Base-by-base conservation (phyloP, 1,140 invertebrate species). In the Microplitis demolitor region DNA sequence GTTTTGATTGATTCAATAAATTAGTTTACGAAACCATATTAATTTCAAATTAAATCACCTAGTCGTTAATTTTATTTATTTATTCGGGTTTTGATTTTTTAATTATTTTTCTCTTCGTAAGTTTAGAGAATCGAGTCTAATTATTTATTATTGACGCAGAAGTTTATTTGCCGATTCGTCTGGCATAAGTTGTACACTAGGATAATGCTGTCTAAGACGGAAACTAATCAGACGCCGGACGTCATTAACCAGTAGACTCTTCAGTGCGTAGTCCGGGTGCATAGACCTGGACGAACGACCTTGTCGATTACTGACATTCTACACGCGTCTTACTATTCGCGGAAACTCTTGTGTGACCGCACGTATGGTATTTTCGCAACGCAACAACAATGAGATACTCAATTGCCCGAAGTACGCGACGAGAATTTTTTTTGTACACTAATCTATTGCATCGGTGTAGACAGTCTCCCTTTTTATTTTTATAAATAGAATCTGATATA, bases 201-300 rank as follows among this genome's bases (percentile, higher is more conserved):
- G 58, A 64, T 66, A 50, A 64, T 14, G 54, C 62, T 14, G 69
- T 66, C 66, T 66, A 54, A 53, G 74, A 69, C 78, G 78, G 78
- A 80, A 78, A 68, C 71, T 56, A 61, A 54, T 68, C 72, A 78
- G 77, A 78, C 79, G 76, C 71, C 77, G 74, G 76, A 78, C 75
- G 77, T 78, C 67, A 63, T 34, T 66, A 69, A 50, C 58, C 13
- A 56, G 62, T 72, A 58, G 33, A 61, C 24, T 24, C 24, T 24
- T 1, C 8, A 53, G 50, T 53, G 3, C 31, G 11, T 63, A 45
- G 4, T 31, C 6, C 16, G 31, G 63, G 69, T 64, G 50, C 69
- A 56, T 54, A 54, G 62, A 51, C 60, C 69, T 51, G 35, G 13
- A 66, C 39, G 24, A 73, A 70, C 71, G 74, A 73, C 71, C 71